phyloP scores from a whole-genome alignment of 2,113 vertebrate species.

The sheep (Ovis aries) region DNA sequence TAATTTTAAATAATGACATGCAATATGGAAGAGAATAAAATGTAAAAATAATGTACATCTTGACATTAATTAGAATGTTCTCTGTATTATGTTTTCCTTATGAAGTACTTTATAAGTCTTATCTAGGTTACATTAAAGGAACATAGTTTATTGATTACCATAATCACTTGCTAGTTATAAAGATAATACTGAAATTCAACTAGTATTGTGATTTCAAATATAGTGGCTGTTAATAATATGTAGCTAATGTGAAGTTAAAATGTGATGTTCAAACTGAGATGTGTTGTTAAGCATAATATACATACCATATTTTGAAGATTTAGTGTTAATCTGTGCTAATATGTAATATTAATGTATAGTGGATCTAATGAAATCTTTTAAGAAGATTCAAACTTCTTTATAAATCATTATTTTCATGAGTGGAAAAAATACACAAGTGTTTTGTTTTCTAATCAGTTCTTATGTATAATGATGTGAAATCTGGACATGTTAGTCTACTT shows the following conservation, averaged over 20 bases:
- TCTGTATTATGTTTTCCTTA: not conserved
- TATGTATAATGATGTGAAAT: not conserved
- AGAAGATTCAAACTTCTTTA: not conserved
- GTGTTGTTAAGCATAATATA: not conserved
- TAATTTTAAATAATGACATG: not conserved
- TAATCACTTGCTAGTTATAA: not conserved
- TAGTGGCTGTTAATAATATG: rapidly evolving
- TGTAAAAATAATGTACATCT: not conserved
- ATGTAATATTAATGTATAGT: not conserved
- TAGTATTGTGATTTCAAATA: not conserved
- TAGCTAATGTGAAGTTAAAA: not conserved
- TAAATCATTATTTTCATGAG: not conserved
- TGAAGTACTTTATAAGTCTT: not conserved
- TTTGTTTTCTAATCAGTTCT: not conserved
- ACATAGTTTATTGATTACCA: too few relatives aligned
- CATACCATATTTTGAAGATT: not conserved
- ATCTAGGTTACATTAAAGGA: not conserved
- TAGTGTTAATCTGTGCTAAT: not conserved
- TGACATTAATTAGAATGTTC: not conserved
- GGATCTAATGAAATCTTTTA: not conserved
- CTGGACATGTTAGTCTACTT: not conserved
- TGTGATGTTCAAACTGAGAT: not conserved
- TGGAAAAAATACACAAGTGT: not conserved
- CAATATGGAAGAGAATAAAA: not conserved
- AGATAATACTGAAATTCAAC: not conserved